Conservation (phyloP, 2,113 vertebrate genomes). For the Tenrec ecaudatus region DNA sequence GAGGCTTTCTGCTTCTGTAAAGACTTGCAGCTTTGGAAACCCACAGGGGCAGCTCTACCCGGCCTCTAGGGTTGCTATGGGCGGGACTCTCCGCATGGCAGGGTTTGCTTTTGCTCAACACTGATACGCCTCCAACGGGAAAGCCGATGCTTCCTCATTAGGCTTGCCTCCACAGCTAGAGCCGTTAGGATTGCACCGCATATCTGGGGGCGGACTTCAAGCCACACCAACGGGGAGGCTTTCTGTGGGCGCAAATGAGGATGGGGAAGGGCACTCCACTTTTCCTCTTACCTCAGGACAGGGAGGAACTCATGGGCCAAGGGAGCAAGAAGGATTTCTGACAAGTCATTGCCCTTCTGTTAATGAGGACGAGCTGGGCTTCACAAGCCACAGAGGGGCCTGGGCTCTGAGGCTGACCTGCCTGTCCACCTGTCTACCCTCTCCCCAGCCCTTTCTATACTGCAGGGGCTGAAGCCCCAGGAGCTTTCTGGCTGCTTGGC, state of each 20-base stretch:
- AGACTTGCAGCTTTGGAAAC: no score
- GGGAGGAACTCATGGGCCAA: not conserved
- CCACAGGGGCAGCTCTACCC: no score
- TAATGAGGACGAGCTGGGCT: not conserved
- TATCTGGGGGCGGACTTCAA: not conserved
- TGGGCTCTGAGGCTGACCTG: not conserved
- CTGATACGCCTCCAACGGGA: not conserved
- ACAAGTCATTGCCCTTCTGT: not conserved
- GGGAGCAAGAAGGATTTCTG: not conserved
- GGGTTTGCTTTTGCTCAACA: not conserved
- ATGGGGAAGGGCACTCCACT: not conserved
- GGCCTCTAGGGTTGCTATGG: no score
- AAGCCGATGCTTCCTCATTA: not conserved
- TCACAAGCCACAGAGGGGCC: accelerated
- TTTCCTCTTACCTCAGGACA: not conserved
- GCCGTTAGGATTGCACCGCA: not conserved
- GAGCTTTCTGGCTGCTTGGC: not conserved
- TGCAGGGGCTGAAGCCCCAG: not conserved
- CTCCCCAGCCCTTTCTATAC: not conserved
- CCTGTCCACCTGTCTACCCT: no score
- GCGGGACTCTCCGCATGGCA: no score
- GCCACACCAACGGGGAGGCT: not conserved
- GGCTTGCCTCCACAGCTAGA: not conserved
- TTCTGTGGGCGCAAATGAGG: not conserved
- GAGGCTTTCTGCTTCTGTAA: no score